Evolutionary conservation across 2,797 vertebrate genomes (phyloP), one percentile per base, ranked within the genome.

Genomic region (Acropternis orthonyx): DNA sequence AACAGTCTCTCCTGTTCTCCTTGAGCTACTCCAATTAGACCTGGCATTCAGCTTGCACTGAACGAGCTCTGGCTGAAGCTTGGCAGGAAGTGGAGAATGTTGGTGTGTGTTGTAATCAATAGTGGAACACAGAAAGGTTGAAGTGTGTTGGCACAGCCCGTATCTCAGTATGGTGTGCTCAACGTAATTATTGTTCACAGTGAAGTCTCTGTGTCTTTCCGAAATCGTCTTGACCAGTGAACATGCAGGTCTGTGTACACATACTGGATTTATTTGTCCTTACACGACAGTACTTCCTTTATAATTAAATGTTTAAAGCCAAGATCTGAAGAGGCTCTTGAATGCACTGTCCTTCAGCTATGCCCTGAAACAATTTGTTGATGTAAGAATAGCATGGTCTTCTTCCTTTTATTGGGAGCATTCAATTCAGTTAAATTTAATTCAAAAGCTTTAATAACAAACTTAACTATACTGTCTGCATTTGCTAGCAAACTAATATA

Each of bases 1-100:
- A 97, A 95, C 85, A 92, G 94, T 97, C 95, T 77, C 95, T 97
- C 76, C 32, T 91, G 89, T 97, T 97, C 97, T 97, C 80, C 94
- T 96, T 96, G 88, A 98, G 95, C 77, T 95, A 67, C 66, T 97
- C 96, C 92, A 81, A 87, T 92, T 97, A 75, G 67, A 88, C 48
- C 62, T 89, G 95, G 74, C 76, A 39, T 96, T 96, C 85, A 95
- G 83, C 90, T 94, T 93, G 78, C 94, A 83, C 69, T 97, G 96
- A 96, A 95, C 95, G 95, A 94, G 56, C 67, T 97, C 86, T 93
- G 85, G 96, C 66, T 97, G 94, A 96, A 95, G 75, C 54, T 95
- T 98, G 92, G 92, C 96, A 96, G 91, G 83, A 96, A 85, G 54
- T 19, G 19, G 65, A 80, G 79, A 96, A 54, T 92, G 52, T 62